Conservation (phyloP, 2,113 vertebrate genomes). For the Diphyllodes magnificus region DNA sequence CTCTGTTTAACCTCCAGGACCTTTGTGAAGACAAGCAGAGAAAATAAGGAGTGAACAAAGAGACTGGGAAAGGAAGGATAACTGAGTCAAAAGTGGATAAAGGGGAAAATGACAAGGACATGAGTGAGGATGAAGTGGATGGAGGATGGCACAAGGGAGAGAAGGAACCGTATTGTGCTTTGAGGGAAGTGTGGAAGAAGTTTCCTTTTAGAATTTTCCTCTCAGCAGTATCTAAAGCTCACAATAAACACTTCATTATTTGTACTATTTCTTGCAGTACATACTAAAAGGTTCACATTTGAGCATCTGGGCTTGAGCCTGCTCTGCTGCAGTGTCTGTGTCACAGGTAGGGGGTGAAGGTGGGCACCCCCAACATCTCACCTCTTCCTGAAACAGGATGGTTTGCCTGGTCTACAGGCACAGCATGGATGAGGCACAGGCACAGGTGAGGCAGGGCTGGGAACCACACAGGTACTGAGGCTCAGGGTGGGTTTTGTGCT, state of each 20-base stretch:
- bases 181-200: background rate
- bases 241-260: background rate
- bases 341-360: accelerated
- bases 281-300: background rate
- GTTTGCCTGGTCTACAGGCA: background rate
- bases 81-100: background rate
- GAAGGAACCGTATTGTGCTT: background rate
- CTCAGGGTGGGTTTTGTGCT: background rate
- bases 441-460: accelerated
- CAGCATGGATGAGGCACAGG: accelerated
- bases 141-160: background rate
- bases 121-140: background rate
- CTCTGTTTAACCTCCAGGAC: background rate
- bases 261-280: accelerated
- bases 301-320: background rate
- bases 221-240: background rate
- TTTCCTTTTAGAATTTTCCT: background rate
- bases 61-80: background rate
- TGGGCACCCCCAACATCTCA: accelerated
- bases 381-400: accelerated
- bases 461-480: accelerated
- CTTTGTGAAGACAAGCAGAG: background rate
- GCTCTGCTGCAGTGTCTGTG: background rate
- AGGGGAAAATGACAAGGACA: background rate
- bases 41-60: background rate